These are phyloP conservation scores for Sesamia nonagrioides DNA, from an alignment of 1,140 invertebrate species.

Conservation along the genomic window DNA sequence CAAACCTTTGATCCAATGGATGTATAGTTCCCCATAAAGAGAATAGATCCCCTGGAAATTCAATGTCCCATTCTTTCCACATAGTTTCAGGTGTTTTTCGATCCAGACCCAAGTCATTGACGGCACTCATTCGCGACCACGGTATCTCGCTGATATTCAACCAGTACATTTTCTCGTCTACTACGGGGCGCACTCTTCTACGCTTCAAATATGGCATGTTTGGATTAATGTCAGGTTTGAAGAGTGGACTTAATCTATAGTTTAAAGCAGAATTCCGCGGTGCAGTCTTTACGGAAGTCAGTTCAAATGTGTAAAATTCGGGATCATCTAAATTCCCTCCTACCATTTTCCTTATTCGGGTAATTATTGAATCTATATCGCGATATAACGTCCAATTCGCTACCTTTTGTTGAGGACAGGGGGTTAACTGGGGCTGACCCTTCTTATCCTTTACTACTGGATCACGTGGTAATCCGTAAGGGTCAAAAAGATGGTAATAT, in stretches of 20 bases:
- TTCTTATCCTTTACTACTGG: slow-evolving; percentile 50
- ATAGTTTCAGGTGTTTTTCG: slow-evolving; percentile 81
- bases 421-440: slow-evolving; percentile 22
- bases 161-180: slow-evolving; percentile 88
- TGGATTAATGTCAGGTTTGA: slow-evolving; percentile 79
- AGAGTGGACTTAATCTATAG: slow-evolving; percentile 80
- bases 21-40: slow-evolving; percentile 89
- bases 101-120: slow-evolving; percentile 84
- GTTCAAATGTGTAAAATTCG: slow-evolving; percentile 87
- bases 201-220: slow-evolving; percentile 74
- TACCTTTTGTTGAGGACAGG: slow-evolving; percentile 53
- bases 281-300: slow-evolving; percentile 86
- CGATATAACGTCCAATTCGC: slow-evolving; percentile 78
- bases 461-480: slow-evolving; percentile 80
- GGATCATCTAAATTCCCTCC: slow-evolving; percentile 59
- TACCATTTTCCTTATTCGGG: slow-evolving; percentile 66
- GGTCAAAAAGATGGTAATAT: slow-evolving; percentile 88
- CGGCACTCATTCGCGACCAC: slow-evolving; percentile 86
- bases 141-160: slow-evolving; percentile 85
- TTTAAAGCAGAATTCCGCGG: slow-evolving; percentile 82
- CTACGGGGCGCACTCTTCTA: slow-evolving; percentile 66
- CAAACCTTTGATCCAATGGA: slow-evolving; percentile 85
- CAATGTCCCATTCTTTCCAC: slow-evolving; percentile 89
- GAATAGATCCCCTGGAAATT: slow-evolving; percentile 89
- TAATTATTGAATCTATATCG: slow-evolving; percentile 66